Base-by-base conservation (phyloP, 2,888 invertebrate genomes). In the Caenorhabditis zanzibari region DNA sequence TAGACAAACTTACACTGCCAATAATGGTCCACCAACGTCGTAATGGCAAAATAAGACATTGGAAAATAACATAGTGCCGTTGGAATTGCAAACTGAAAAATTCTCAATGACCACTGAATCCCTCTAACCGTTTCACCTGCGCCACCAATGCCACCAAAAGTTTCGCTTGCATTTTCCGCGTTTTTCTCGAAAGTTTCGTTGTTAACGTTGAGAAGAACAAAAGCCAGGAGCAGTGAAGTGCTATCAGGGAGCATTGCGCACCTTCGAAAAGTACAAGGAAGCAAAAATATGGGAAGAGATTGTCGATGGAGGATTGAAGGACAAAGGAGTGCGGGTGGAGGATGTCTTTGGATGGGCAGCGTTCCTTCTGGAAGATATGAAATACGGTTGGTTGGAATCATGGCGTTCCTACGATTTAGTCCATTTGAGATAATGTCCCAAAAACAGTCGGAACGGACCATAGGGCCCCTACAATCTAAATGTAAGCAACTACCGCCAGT, bases 91-190 rank as follows among this genome's bases (percentile, higher is more conserved):
- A 80, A 66, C 68, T 80, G 41, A 72, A 35, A 41, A 38, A 5
- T 56, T 26, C 2, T 59, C 35, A 32, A 59, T 4, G n/a, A 59
- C 7, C 35, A 35, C 28, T n/a, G n/a, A n/a, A n/a, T n/a, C 28
- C 35, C 19, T 14, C 24, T 14, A 7, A 16, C 14, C 16, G 0
- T 28, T 22, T 52, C 41, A 74, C 74, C 64, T 74, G 81, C 6
- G 68, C 69, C 5, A 75, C 7, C 22, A 81, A 19, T 19, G 81
- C 81, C 12, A 75, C n/a, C 14, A 81, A 22, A 24, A 81, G 71
- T 47, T 81, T 81, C 16, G 64, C 41, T 58, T 81, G 81, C 81
- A 81, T 75, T 56, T 16, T 74, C 19, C 81, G 28, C 5, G 81
- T 81, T 26, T 38, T 69, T 26, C 28, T 47, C 16, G 75, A 81